Evolutionary conservation across 2,888 invertebrate genomes (phyloP), one percentile per base, ranked within the genome.

Genomic region (Romanomermis culicivorax): DNA sequence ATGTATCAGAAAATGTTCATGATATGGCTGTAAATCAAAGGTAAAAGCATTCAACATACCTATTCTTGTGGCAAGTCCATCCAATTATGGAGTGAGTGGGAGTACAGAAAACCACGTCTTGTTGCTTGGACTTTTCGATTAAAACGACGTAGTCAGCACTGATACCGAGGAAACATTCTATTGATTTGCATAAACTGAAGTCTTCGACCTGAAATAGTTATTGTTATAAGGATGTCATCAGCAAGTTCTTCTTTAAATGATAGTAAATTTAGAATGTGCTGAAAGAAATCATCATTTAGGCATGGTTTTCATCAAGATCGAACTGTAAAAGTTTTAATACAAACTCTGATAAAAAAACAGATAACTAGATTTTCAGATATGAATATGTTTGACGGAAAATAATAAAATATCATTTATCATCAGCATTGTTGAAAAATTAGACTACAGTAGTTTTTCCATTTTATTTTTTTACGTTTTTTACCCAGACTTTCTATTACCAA

Each of bases 81-180:
- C 80, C 80, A 43, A 91, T 76, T 55, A 93, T 77, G 11, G 82
- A 79, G 61, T 78, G 79, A 61, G 84, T 84, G 0, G 89, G 85
- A 23, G 85, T 77, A 11, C 84, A 85, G 62, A 88, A 83, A 29
- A 89, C 79, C 45, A 85, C 80, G 17, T 36, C 36, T 67, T 85
- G 83, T 49, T 83, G 76, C 0, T 82, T 79, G 57, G 75, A 77
- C 64, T 84, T 82, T 68, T 91, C 89, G 49, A 91, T 79, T 17
- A 91, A 73, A 26, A 88, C 85, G 52, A 91, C 74, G 1, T 82
- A 82, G 66, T 91, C 89, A 0, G 81, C 78, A 2, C 87, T 87
- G 55, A 91, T 79, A 1, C 84, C 88, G 65, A 89, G 76, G 60
- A 82, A 79, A 66, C 61, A 58, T 23, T 48, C 49, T 20, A 51